phyloP scores from a whole-genome alignment of 2,888 invertebrate genomes.

The Drosophila putrida region DNA sequence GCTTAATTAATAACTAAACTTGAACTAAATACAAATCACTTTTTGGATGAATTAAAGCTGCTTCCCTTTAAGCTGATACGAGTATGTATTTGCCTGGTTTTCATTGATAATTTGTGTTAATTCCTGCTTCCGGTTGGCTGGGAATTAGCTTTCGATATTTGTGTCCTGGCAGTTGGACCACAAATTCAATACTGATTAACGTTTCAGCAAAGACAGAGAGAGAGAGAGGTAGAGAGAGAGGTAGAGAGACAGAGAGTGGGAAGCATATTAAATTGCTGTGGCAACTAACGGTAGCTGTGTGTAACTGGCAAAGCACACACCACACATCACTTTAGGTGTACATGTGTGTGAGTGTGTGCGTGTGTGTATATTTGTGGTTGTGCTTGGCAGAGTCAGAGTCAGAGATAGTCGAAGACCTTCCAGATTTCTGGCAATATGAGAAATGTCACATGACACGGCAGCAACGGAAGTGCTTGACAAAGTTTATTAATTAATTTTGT shows the following conservation, averaged over 20 bases:
- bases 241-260: conserved; percentile 4
- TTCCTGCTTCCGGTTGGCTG: conserved; percentile 14
- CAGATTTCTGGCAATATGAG: conserved; percentile 62
- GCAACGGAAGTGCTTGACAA: conserved; percentile 74
- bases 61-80: neutral
- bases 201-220: conserved; percentile 23
- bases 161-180: conserved; percentile 35
- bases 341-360: conserved; percentile 5
- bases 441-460: conserved; percentile 70
- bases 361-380: conserved; percentile 6
- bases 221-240: conserved; percentile 1
- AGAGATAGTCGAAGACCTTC: conserved; percentile 19
- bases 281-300: conserved; percentile 16
- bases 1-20: conserved; percentile 5
- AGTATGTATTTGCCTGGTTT: neutral
- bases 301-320: conserved; percentile 25
- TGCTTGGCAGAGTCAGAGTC: conserved; percentile 8
- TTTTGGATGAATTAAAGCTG: neutral
- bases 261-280: conserved; percentile 34
- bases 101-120: conserved; percentile 18
- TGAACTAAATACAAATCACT: neutral
- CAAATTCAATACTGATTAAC: conserved; percentile 62
- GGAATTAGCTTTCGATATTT: conserved; percentile 47
- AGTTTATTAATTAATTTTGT: conserved; percentile 81
- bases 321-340: conserved; percentile 1